Evolutionary conservation across 1,140 invertebrate species (phyloP), one percentile per base, ranked within the genome.

Genomic region (Cyrtorhinus lividipennis): DNA sequence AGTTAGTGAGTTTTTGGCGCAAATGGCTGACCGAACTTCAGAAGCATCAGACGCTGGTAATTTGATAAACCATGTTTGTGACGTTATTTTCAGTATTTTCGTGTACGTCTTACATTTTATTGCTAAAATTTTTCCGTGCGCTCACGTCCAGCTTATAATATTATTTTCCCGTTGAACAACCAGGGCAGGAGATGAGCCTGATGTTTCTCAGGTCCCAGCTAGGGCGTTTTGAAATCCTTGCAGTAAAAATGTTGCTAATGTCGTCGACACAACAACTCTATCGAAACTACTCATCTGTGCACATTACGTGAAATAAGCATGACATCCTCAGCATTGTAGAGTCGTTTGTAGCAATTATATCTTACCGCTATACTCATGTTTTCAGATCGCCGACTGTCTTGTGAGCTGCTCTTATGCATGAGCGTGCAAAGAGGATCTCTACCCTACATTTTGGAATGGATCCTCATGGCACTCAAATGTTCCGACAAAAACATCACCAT

Each of bases 401-500:
- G 76, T 38, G 80, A 84, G 72, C 70, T 84, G 20, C 71, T 83
- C 65, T 69, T 84, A 30, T 74, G 76, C 8, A 66, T 85, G 26
- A 78, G 80, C 23, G 69, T 81, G 25, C 82, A 84, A 71, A 70
- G 82, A 65, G 82, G 83, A 2, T 81, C 81, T n/a, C 72, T 84
- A 23, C 69, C 78, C 24, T 80, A 81, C 71, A 69, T 84, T 2
- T 68, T 85, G 18, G 80, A 83, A 66, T 85, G 83, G 83, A 78
- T 85, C 62, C 76, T 81, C 59, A 78, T 83, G 75, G 81, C 81
- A 20, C 69, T 82, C 44, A 71, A 75, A 26, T 62, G 60, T 20
- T 62, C 66, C 18, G 24, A 22, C n/a, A 60, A 26, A 48, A 56
- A 65, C 68, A 64, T 64, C 62, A 22, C 27, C 30, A 67, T 69